These are phyloP conservation scores for Melospiza georgiana DNA, from an alignment of 2,113 vertebrate genomes.

Conservation along the genomic window DNA sequence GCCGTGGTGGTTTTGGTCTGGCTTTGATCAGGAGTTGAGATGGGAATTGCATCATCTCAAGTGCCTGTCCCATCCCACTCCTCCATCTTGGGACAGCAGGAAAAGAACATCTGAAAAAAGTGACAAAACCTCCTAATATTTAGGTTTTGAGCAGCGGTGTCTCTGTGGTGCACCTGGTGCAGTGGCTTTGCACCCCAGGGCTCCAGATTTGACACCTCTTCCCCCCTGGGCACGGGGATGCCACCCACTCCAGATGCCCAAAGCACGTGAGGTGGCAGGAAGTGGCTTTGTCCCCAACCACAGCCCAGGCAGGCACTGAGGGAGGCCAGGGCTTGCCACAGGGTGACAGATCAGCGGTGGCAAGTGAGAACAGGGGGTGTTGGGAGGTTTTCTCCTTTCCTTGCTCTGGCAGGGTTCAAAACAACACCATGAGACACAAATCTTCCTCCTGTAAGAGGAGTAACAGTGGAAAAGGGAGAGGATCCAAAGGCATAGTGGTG, in stretches of 20 bases:
- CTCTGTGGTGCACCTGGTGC: fast-evolving
- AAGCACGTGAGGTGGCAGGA: not conserved
- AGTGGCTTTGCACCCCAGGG: fast-evolving
- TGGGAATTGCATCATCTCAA: not conserved
- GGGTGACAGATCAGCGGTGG: not conserved
- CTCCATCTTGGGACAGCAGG: not conserved
- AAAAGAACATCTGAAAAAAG: not conserved
- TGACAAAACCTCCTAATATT: not conserved
- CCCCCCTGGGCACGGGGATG: fast-evolving
- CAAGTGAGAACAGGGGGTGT: not conserved
- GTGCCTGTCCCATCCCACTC: not conserved
- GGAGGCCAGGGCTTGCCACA: not conserved
- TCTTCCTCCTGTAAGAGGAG: not conserved
- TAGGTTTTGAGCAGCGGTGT: fast-evolving
- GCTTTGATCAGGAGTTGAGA: not conserved
- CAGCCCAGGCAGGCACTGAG: not conserved
- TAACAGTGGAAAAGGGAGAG: not conserved
- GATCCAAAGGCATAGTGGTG: not conserved
- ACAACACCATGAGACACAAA: fast-evolving
- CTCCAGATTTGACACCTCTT: not conserved
- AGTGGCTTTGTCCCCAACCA: not conserved
- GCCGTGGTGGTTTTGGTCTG: fast-evolving
- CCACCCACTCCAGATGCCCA: not conserved
- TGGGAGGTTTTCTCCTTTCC: not conserved
- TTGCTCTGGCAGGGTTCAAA: not conserved